Evolutionary conservation across 2,113 vertebrate species (phyloP), one percentile per base, ranked within the genome.

Genomic region (Centrocercus urophasianus): DNA sequence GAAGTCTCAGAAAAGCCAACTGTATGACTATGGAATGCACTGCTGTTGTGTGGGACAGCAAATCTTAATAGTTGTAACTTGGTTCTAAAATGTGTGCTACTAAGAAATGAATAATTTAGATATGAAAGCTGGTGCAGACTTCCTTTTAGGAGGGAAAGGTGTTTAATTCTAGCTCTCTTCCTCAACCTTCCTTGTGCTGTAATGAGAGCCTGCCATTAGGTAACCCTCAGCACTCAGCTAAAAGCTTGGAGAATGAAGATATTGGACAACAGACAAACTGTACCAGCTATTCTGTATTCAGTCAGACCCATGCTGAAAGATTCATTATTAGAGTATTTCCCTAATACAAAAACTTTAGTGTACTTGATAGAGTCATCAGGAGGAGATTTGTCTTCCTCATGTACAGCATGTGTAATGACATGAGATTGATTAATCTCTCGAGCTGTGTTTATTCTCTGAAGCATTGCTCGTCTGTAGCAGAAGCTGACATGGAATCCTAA

Each of bases 391-490:
- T 74, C 32, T 71, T 64, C 42, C 70, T 86, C 73, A 10, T 32
- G 11, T 2, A 3, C 8, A 27, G 64, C 19, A 42, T 59, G 4
- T 70, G 34, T 85, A 56, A 32, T 54, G 66, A 25, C 50, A 57
- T 52, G 25, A 60, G 76, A 75, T 92, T 75, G 6, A 83, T 83
- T 19, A 47, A 50, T 77, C 72, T 79, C 76, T 61, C 30, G 45
- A 90, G 73, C 83, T 80, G 14, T 61, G 76, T 88, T 80, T 36
- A n/a, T 38, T 77, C 72, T 76, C 83, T 88, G 56, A 74, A 38
- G 70, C 57, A 13, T 47, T 74, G 73, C 76, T 86, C 63, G 76
- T 83, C 72, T 92, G 80, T 36, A 86, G 69, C 56, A 71, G 74
- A 11, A 71, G 65, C 59, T 81, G 80, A 38, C 52, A 8, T 38